A percentile compares a stretch with the other conserved stretches of the same genome.
Evolutionary conservation across 1,140 invertebrate genomes (phyloP).

Genomic region (Drosophila varians): DNA sequence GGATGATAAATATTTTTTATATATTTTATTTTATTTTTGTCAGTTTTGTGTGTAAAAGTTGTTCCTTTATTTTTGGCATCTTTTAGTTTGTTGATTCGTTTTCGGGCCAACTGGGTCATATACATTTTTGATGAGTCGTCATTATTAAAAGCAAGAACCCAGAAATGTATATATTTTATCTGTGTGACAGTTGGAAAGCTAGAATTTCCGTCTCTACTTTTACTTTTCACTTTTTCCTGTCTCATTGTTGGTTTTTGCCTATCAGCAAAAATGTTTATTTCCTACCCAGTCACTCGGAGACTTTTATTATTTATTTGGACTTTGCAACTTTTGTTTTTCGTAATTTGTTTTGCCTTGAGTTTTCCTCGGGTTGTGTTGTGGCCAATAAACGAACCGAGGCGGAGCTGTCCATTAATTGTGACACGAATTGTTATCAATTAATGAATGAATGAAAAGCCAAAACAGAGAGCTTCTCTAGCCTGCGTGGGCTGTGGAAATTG

Average conservation of each 20-base stretch:
- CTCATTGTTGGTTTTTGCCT: conserved; percentile 21
- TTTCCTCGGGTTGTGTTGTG: conserved; percentile 27
- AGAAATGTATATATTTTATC: conserved; percentile 70
- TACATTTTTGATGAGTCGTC: conserved; percentile 81
- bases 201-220: conserved; percentile 38
- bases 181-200: conserved; percentile 69
- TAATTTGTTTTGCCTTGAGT: conserved; percentile 24
- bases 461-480: neutral
- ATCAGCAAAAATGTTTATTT: conserved; percentile 47
- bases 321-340: conserved; percentile 20
- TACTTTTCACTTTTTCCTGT: conserved; percentile 18
- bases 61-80: conserved; percentile 51
- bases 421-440: conserved; percentile 78
- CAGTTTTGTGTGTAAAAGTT: conserved; percentile 19
- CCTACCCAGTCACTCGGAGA: neutral
- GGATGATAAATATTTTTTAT: conserved; percentile 45
- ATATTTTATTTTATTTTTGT: conserved; percentile 20
- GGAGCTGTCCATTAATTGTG: conserved; percentile 60
- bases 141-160: conserved; percentile 69
- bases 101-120: conserved; percentile 71
- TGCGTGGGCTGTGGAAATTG: conserved; percentile 59
- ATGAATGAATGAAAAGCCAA: conserved; percentile 32
- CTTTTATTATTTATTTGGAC: conserved; percentile 50
- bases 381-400: conserved; percentile 48
- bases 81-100: conserved; percentile 50